Conservation (phyloP, 1,140 invertebrate genomes). For the Megalopta genalis region DNA sequence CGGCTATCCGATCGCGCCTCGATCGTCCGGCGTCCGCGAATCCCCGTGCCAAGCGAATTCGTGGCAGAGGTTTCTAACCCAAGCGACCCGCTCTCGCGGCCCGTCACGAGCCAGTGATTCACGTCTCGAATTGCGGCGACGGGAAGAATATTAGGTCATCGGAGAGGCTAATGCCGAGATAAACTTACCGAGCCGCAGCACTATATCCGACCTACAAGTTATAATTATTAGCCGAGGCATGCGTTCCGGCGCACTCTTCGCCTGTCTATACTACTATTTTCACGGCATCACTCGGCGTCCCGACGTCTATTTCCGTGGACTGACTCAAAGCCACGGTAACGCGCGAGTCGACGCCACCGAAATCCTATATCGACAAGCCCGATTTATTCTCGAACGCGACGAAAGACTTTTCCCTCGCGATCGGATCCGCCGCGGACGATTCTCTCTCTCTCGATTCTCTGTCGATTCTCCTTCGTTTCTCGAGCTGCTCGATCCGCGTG, state of each 20-base stretch:
- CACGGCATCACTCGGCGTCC: constrained; percentile 42
- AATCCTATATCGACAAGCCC: constrained; percentile 40
- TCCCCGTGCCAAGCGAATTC: too few relatives aligned
- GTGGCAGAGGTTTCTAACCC: not conserved
- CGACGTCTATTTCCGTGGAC: constrained; percentile 58
- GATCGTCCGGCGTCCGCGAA: too few relatives aligned
- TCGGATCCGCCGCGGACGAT: too few relatives aligned
- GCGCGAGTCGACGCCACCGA: constrained; percentile 30
- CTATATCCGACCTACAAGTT: constrained; percentile 57
- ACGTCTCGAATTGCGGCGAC: constrained; percentile 22
- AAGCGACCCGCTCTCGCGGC: not conserved
- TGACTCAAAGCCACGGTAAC: constrained; percentile 57
- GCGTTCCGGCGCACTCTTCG: constrained; percentile 52
- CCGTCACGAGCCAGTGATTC: constrained; percentile 33
- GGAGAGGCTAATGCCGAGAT: constrained; percentile 19
- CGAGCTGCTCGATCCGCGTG: too few relatives aligned
- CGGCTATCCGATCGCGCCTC: not conserved
- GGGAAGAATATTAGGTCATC: constrained; percentile 37
- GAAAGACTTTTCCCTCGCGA: not conserved
- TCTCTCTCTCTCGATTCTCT: too few relatives aligned
- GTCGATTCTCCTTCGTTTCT: too few relatives aligned
- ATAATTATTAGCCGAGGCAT: constrained; percentile 61
- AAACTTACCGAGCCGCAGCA: constrained; percentile 43
- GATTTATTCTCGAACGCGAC: constrained; percentile 25
- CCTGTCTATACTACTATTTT: constrained; percentile 53